Evolutionary conservation across 2,888 invertebrate genomes (phyloP).

Genomic region (Drosophila setosimentum): DNA sequence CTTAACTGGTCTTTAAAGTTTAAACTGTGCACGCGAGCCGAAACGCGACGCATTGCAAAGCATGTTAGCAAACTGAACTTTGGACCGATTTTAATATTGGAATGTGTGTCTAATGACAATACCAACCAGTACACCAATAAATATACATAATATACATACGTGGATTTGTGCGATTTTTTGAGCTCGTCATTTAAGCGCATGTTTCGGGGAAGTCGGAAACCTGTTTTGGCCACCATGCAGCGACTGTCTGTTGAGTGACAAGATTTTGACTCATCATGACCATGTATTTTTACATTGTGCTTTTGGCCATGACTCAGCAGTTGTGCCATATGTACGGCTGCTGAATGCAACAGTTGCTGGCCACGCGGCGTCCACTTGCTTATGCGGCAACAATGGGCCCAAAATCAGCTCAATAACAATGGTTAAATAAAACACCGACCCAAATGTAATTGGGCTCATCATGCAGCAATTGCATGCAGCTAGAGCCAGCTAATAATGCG

Average conservation of each 20-base stretch:
- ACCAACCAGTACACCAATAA: conserved; percentile 6
- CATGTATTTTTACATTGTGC: conserved; percentile 21
- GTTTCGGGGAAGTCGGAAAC: conserved; percentile 66
- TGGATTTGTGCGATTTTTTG: conserved; percentile 16
- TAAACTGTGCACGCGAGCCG: conserved; percentile 59
- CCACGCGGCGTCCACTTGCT: conserved; percentile 50
- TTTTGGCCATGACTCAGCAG: conserved; percentile 65
- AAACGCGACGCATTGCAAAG: conserved; percentile 34
- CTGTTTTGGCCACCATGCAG: conserved; percentile 53
- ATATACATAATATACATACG: not conserved
- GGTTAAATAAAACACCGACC: conserved; percentile 15
- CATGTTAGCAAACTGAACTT: conserved; percentile 60
- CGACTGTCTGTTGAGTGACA: conserved; percentile 28
- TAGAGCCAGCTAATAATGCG: conserved; percentile 8
- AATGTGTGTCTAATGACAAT: conserved; percentile 45
- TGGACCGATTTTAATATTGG: conserved; percentile 50
- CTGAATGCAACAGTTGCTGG: conserved; percentile 23
- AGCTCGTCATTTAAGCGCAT: conserved; percentile 14
- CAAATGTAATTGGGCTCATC: conserved; percentile 21
- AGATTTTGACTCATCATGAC: conserved; percentile 47
- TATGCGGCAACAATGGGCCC: conserved; percentile 24
- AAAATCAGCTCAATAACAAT: conserved; percentile 7
- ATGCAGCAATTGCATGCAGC: conserved; percentile 40
- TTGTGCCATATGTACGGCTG: conserved; percentile 12
- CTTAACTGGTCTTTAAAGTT: conserved; percentile 24